Conservation (phyloP, 1,140 invertebrate genomes). For the Apocrypta bakeri region DNA sequence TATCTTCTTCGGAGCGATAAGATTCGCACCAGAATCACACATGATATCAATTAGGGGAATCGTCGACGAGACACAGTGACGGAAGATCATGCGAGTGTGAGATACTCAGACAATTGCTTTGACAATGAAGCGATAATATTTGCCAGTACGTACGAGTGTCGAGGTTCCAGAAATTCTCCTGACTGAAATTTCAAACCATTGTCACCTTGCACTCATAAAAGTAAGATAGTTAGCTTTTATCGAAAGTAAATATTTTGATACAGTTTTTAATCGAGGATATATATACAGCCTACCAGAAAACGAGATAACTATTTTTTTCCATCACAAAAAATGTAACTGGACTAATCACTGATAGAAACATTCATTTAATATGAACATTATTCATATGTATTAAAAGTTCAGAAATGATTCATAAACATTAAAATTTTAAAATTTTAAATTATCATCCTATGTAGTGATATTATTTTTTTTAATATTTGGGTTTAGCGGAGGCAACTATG, state of each 20-base stretch:
- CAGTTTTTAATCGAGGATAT: neutral
- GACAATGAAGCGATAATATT: slow-evolving; percentile 21
- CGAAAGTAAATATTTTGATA: neutral
- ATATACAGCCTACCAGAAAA: no score
- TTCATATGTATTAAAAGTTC: no score
- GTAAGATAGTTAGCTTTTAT: neutral
- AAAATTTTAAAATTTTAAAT: no score
- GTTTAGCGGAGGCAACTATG: no score
- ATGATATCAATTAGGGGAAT: slow-evolving; percentile 31
- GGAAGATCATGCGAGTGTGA: neutral
- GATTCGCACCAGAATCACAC: slow-evolving; percentile 3
- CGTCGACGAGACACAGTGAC: neutral
- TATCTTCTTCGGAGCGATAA: slow-evolving; percentile 21
- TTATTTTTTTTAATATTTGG: no score
- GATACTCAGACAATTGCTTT: slow-evolving; percentile 10
- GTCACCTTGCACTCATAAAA: neutral
- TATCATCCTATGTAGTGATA: no score
- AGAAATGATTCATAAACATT: no score
- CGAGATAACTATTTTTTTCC: no score
- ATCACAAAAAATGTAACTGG: no score
- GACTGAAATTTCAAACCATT: neutral
- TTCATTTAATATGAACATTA: no score
- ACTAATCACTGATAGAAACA: no score
- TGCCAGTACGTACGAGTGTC: neutral
- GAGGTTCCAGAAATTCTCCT: neutral